Conservation (phyloP, 2,113 vertebrate genomes). For the Sorex araneus region DNA sequence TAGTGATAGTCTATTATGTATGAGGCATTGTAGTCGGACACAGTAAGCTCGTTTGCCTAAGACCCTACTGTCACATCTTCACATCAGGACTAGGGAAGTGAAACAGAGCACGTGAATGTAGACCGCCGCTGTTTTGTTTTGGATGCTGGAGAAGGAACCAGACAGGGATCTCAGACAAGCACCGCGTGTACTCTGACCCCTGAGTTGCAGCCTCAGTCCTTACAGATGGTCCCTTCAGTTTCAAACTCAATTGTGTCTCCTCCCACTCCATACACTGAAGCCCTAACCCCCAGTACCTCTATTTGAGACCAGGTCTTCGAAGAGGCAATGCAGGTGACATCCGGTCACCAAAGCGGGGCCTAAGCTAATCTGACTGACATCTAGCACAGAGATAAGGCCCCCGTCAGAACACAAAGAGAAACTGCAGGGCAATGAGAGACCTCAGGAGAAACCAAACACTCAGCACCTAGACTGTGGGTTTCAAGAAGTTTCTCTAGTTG, state of each 20-base stretch:
- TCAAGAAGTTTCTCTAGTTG: not conserved
- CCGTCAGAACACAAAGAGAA: not conserved
- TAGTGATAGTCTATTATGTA: slow-evolving; percentile 55
- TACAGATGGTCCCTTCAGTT: not conserved
- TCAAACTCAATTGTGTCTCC: not conserved
- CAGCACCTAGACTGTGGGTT: not conserved
- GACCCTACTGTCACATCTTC: not conserved
- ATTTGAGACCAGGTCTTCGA: not conserved
- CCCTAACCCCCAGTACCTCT: not conserved
- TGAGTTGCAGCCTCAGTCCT: no score
- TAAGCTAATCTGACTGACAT: not conserved
- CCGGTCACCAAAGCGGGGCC: not conserved
- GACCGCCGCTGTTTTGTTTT: not conserved
- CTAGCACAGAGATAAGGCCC: not conserved
- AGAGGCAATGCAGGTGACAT: not conserved
- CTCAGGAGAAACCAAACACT: slow-evolving; percentile 8
- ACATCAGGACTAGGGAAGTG: not conserved
- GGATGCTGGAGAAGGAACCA: no score
- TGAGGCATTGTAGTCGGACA: slow-evolving; percentile 12
- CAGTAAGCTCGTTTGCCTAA: not conserved
- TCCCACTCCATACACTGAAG: not conserved
- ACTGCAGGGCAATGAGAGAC: not conserved
- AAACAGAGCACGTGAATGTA: not conserved
- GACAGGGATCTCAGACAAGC: no score
- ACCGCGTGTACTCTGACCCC: no score